phyloP scores from a whole-genome alignment of 2,113 vertebrate species.

The Cheilinus undulatus region DNA sequence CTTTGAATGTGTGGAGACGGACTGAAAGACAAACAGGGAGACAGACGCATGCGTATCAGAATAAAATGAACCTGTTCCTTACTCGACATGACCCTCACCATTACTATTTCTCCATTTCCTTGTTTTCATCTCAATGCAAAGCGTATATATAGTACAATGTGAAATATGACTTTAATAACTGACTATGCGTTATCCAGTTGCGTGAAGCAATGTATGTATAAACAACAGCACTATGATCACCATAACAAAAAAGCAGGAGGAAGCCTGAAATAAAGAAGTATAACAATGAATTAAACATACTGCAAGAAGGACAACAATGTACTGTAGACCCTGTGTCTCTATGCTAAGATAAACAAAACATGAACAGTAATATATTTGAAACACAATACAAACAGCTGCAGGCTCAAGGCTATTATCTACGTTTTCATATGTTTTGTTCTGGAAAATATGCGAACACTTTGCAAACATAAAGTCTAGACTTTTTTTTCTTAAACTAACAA shows the following conservation, averaged over 20 bases:
- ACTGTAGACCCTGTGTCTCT: slow-evolving; percentile 79
- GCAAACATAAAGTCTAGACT: slow-evolving; percentile 72
- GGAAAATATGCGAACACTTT: slow-evolving; percentile 76
- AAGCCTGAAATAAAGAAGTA: slow-evolving; percentile 70
- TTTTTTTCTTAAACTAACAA: slow-evolving; percentile 62
- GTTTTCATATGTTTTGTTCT: slow-evolving; percentile 76
- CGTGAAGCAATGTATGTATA: slow-evolving; percentile 69
- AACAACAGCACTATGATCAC: slow-evolving; percentile 76
- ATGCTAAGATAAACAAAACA: slow-evolving; percentile 80
- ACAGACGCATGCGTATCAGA: slow-evolving; percentile 67
- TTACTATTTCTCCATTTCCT: slow-evolving; percentile 60
- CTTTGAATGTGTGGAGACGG: slow-evolving; percentile 63
- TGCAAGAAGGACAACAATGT: slow-evolving; percentile 77
- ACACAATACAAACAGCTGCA: slow-evolving; percentile 79
- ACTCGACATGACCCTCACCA: slow-evolving; percentile 64
- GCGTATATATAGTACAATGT: slow-evolving; percentile 70
- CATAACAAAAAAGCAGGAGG: slow-evolving; percentile 65
- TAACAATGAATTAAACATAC: slow-evolving; percentile 77
- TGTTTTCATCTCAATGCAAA: slow-evolving; percentile 69
- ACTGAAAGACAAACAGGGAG: slow-evolving; percentile 66
- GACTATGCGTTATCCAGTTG: slow-evolving; percentile 70
- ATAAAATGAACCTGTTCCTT: slow-evolving; percentile 67
- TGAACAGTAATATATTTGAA: slow-evolving; percentile 80
- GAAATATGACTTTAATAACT: slow-evolving; percentile 68
- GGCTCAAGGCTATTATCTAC: slow-evolving; percentile 79